phyloP scores from a whole-genome alignment of 2,888 invertebrate species.

The Hypolimnas misippus region DNA sequence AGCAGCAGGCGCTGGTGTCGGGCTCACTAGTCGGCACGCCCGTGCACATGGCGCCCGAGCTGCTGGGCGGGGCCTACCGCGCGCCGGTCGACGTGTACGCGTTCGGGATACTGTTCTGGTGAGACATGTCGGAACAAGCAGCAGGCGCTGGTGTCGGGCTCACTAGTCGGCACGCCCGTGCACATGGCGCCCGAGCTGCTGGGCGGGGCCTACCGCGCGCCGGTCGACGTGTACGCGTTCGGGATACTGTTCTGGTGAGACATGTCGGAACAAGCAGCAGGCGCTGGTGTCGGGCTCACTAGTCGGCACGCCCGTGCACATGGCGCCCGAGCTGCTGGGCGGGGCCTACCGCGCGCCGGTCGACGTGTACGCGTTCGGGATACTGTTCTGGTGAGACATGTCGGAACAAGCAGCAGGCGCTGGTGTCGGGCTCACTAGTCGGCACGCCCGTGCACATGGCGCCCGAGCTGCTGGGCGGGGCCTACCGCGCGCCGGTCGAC shows the following conservation, averaged over 20 bases:
- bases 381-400: slow-evolving; percentile 86
- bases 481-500: slow-evolving; percentile 93
- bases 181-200: slow-evolving; percentile 96
- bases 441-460: slow-evolving; percentile 96
- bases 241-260: slow-evolving; percentile 92
- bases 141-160: slow-evolving; percentile 95
- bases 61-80: slow-evolving; percentile 91
- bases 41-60: slow-evolving; percentile 95
- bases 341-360: slow-evolving; percentile 93
- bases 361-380: slow-evolving; percentile 95
- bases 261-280: slow-evolving; percentile 67
- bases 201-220: slow-evolving; percentile 90
- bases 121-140: slow-evolving; percentile 17
- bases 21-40: slow-evolving; percentile 95
- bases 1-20: slow-evolving; percentile 92
- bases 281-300: slow-evolving; percentile 96
- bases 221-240: slow-evolving; percentile 95
- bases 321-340: slow-evolving; percentile 94
- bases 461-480: slow-evolving; percentile 92
- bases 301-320: slow-evolving; percentile 94
- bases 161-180: slow-evolving; percentile 93
- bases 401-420: too few species aligned
- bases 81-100: slow-evolving; percentile 95
- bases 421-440: slow-evolving; percentile 89
- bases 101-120: slow-evolving; percentile 95